phyloP scores from a whole-genome alignment of 2,888 invertebrate species.

The Uropetala carovei region DNA sequence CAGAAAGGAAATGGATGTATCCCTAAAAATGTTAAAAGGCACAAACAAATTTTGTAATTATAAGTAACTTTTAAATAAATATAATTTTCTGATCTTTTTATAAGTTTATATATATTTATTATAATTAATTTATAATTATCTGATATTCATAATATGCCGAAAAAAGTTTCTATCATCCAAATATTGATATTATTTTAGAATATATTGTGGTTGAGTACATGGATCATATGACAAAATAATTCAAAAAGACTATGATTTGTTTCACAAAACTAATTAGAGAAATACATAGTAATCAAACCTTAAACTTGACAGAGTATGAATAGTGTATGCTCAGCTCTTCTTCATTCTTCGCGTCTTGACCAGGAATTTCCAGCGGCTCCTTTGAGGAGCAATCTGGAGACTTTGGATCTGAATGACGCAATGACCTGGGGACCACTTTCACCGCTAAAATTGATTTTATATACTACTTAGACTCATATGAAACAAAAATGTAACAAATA shows the following conservation, averaged over 20 bases:
- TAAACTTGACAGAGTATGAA: slow-evolving; percentile 91
- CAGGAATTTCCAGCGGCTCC: slow-evolving; percentile 84
- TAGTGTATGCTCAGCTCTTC: slow-evolving; percentile 84
- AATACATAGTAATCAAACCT: slow-evolving; percentile 74
- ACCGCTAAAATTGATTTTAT: slow-evolving; percentile 74
- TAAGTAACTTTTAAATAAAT: too few relatives aligned
- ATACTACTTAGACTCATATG: background rate
- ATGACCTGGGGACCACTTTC: slow-evolving; percentile 76
- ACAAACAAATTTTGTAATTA: too few relatives aligned
- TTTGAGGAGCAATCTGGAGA: slow-evolving; percentile 73
- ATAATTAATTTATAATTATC: too few relatives aligned
- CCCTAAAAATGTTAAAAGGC: too few relatives aligned
- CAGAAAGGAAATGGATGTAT: too few relatives aligned
- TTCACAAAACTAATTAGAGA: background rate
- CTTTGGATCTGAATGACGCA: slow-evolving; percentile 74
- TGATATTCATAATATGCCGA: too few relatives aligned
- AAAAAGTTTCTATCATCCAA: too few relatives aligned
- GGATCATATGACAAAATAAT: too few relatives aligned
- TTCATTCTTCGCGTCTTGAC: slow-evolving; percentile 76
- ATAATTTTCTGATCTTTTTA: too few relatives aligned
- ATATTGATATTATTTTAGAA: too few relatives aligned
- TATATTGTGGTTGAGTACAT: too few relatives aligned
- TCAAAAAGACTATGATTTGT: background rate
- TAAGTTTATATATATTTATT: too few relatives aligned
- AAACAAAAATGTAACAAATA: slow-evolving; percentile 11